A percentile compares a stretch with the other conserved stretches of the same genome.
Evolutionary conservation across 2,888 invertebrate genomes (phyloP).

Genomic region (Frankliniella intonsa): DNA sequence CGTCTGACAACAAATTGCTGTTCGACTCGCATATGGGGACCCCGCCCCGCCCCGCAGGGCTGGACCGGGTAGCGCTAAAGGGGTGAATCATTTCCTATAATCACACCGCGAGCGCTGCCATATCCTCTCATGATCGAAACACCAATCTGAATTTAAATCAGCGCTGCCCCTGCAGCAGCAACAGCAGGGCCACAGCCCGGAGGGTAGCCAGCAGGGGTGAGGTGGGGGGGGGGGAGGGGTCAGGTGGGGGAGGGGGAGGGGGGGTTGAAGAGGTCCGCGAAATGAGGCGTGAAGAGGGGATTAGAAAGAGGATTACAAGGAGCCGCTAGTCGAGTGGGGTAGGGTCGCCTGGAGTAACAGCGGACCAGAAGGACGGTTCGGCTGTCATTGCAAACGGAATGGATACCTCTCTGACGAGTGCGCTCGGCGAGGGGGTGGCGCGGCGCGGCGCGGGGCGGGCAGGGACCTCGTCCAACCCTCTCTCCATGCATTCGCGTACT

Average conservation of each 20-base stretch:
- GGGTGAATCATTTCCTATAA: too few species aligned
- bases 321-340: not conserved
- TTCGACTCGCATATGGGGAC: not conserved
- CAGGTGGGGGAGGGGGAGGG: not conserved
- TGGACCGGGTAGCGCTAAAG: too few species aligned
- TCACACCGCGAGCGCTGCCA: too few species aligned
- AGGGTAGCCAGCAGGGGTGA: not conserved
- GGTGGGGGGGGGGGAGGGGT: not conserved
- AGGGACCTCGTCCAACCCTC: not conserved
- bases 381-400: not conserved
- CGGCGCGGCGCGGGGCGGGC: not conserved
- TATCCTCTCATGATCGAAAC: not conserved
- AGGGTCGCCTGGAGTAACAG: not conserved
- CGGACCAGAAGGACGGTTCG: not conserved
- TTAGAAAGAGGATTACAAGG: not conserved
- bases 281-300: slow-evolving; percentile 5
- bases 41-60: too few species aligned
- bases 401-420: not conserved
- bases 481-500: not conserved
- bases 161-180: too few species aligned
- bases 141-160: not conserved
- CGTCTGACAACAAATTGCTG: not conserved
- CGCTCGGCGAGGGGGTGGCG: not conserved
- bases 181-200: not conserved
- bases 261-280: not conserved